A percentile compares a stretch with the other conserved stretches of the same genome.
phyloP scores from a whole-genome alignment of 2,113 vertebrate genomes.

The Dascyllus trimaculatus region DNA sequence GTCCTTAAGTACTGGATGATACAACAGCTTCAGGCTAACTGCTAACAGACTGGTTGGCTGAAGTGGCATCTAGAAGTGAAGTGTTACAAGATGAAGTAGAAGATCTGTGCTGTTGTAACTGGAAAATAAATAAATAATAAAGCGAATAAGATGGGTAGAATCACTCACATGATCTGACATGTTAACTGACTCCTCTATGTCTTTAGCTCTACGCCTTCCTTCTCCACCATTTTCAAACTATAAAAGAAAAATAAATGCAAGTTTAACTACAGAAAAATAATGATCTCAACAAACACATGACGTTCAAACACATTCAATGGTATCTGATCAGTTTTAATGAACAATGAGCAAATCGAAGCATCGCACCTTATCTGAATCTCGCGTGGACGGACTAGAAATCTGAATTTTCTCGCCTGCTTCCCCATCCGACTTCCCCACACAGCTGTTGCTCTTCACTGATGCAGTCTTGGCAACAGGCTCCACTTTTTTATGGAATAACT shows the following conservation, averaged over 20 bases:
- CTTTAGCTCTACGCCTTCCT: slow-evolving; percentile 77
- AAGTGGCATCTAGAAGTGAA: too few relatives aligned
- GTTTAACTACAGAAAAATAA: neutral
- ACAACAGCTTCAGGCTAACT: too few relatives aligned
- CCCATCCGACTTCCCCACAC: slow-evolving; percentile 78
- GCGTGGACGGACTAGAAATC: slow-evolving; percentile 83
- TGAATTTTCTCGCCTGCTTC: slow-evolving; percentile 82
- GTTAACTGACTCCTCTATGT: slow-evolving; percentile 82
- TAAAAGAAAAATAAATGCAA: neutral
- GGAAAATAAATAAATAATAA: too few relatives aligned
- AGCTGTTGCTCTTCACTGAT: slow-evolving; percentile 49
- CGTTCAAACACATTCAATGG: neutral
- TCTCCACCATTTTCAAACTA: slow-evolving; percentile 84
- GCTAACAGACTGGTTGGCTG: neutral
- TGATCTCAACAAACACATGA: neutral
- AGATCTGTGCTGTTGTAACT: too few relatives aligned
- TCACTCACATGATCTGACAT: slow-evolving; percentile 86
- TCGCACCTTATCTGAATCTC: slow-evolving; percentile 87
- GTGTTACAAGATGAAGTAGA: neutral
- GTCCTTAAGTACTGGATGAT: too few relatives aligned
- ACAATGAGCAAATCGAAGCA: neutral
- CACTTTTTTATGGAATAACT: slow-evolving; percentile 49
- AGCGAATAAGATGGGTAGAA: neutral
- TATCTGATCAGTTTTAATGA: neutral
- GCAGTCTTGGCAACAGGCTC: slow-evolving; percentile 52